These are phyloP conservation scores for Pithys albifrons DNA, from an alignment of 2,113 vertebrate genomes.

Conservation along the genomic window DNA sequence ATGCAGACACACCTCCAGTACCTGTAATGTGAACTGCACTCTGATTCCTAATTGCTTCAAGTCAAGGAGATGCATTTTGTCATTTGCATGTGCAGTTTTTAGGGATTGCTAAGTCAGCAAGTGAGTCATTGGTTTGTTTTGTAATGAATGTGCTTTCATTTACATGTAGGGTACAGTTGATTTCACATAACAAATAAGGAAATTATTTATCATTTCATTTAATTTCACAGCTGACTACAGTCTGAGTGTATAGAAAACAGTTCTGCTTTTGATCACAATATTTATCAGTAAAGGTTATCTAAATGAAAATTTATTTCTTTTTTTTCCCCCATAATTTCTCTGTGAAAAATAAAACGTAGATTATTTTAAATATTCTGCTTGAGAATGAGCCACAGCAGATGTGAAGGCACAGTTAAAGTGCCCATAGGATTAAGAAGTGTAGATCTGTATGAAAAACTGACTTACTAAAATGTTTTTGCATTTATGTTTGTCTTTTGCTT, in stretches of 20 bases:
- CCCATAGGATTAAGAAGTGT: background rate
- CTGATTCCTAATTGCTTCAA: background rate
- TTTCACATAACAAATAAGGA: slow-evolving; percentile 44
- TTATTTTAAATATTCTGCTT: background rate
- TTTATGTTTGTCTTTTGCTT: background rate
- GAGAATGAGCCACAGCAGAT: background rate
- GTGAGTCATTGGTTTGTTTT: slow-evolving; percentile 3
- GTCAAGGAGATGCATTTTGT: background rate
- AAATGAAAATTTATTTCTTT: slow-evolving; percentile 21
- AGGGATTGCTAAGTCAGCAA: background rate
- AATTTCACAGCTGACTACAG: slow-evolving; percentile 69
- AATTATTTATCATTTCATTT: slow-evolving; percentile 67
- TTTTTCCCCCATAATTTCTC: background rate
- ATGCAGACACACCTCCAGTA: background rate
- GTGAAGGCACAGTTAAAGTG: background rate
- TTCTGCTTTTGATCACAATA: slow-evolving; percentile 31
- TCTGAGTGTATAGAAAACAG: slow-evolving; percentile 19
- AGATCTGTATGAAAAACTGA: background rate
- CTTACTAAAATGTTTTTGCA: background rate
- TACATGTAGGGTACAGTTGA: slow-evolving; percentile 18
- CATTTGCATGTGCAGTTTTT: background rate
- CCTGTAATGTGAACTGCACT: background rate
- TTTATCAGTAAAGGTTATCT: slow-evolving; percentile 28
- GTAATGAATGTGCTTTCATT: slow-evolving; percentile 46
- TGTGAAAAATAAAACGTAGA: background rate